phyloP scores from a whole-genome alignment of 1,140 invertebrate genomes.

The Drosophila kepulauana region DNA sequence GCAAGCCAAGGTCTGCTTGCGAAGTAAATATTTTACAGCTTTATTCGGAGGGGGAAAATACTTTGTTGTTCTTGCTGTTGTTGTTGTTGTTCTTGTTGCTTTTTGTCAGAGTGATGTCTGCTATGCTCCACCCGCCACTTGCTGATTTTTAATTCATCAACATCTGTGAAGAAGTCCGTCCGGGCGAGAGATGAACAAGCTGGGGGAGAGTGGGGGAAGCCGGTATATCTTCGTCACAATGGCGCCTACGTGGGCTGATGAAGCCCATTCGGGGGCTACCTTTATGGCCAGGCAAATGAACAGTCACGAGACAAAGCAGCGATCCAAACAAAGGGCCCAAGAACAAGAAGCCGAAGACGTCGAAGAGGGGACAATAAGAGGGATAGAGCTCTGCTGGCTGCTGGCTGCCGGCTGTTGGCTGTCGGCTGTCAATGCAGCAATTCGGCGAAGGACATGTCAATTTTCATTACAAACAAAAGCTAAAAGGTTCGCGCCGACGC shows the following conservation, averaged over 20 bases:
- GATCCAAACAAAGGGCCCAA: conserved; percentile 58
- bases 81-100: background rate
- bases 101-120: background rate
- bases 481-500: conserved; percentile 59
- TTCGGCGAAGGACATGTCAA: conserved; percentile 76
- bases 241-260: conserved; percentile 25
- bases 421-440: conserved; percentile 60
- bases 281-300: conserved; percentile 60
- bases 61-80: background rate
- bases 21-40: conserved; percentile 21
- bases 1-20: background rate
- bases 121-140: conserved; percentile 35
- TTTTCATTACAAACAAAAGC: conserved; percentile 77
- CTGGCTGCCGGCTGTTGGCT: background rate
- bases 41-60: background rate
- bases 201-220: background rate
- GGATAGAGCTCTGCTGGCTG: background rate
- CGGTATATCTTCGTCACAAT: conserved; percentile 75
- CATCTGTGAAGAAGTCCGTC: conserved; percentile 41
- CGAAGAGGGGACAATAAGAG: conserved; percentile 2
- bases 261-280: conserved; percentile 21
- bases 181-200: background rate
- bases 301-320: conserved; percentile 67
- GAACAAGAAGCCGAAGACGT: background rate
- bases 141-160: conserved; percentile 76